Evolutionary conservation across 2,113 vertebrate species (phyloP), one percentile per base, ranked within the genome.

Genomic region (Danio rerio): DNA sequence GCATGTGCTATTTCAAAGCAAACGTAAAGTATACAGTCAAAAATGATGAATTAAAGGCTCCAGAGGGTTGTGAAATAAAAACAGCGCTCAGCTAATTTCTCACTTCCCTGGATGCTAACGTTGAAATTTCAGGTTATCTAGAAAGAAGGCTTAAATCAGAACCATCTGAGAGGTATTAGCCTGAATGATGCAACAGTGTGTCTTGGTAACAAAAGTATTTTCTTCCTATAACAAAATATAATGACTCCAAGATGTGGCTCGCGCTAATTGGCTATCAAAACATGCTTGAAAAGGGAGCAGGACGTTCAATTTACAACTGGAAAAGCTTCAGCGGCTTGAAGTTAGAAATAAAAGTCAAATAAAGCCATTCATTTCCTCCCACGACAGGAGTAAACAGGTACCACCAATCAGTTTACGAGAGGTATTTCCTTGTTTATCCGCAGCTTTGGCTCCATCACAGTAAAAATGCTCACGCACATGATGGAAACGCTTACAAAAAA

Each of bases 101-200:
- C 55, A 80, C 52, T 77, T 66, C 55, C 69, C 65, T 83, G 71
- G 50, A 71, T 59, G 66, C 18, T 70, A 70, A 69, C 59, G 21
- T 82, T 74, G 72, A 73, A 52, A 76, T 74, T 71, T 71, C 6
- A 56, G 52, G 73, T 88, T 83, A 66, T 80, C 78, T 88, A 59
- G 63, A 79, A 83, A 59, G 52, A 47, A 70, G 50, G 76, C 76
- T 83, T 78, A 81, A 59, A 83, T 63, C 42, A 77, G 18, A 81
- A 66, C 47, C 80, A 88, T 88, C 75, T 90, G 82, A 88, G 15
- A 84, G 71, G 84, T 66, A 88, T 86, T 86, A 88, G 59, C 50
- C 76, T 43, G 87, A 58, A 50, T 68, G 72, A 80, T 72, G 75
- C 78, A 86, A 86, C 78, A 53, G n/a, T 31, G 61, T 77, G 84